A percentile compares a stretch with the other conserved stretches of the same genome.
phyloP scores from a whole-genome alignment of 2,888 invertebrate genomes.

The Cacoxenus indagator region DNA sequence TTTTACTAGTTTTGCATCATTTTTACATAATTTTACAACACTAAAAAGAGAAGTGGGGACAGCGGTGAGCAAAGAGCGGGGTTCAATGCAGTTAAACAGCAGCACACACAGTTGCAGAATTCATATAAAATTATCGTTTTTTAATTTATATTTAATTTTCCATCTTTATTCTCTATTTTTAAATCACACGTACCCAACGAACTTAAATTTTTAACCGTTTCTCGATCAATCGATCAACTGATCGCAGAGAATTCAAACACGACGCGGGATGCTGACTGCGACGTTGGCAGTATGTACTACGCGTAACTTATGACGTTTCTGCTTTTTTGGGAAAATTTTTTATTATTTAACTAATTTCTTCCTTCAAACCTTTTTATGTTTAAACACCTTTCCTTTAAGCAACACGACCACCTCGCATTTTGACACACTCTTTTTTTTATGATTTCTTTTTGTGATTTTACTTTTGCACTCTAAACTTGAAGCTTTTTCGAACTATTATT shows the following conservation, averaged over 20 bases:
- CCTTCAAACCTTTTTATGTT: background rate
- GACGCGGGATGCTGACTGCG: background rate
- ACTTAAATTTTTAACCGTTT: too few species aligned
- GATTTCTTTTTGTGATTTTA: background rate
- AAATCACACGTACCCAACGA: too few species aligned
- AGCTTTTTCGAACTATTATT: background rate
- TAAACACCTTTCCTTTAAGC: background rate
- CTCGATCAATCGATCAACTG: too few species aligned
- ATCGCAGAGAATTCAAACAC: too few species aligned
- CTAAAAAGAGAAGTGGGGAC: slow-evolving; percentile 36
- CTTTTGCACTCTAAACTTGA: background rate
- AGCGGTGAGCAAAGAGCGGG: slow-evolving; percentile 20
- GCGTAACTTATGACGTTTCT: background rate
- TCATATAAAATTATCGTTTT: too few species aligned
- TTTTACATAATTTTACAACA: slow-evolving; percentile 31
- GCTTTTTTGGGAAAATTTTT: too few species aligned
- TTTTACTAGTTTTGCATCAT: slow-evolving; percentile 33
- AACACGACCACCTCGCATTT: background rate
- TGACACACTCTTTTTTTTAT: background rate
- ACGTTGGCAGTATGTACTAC: background rate
- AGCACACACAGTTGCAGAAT: slow-evolving; percentile 24
- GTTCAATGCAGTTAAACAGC: slow-evolving; percentile 32
- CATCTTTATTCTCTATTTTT: too few species aligned
- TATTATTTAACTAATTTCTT: too few species aligned
- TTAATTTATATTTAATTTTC: too few species aligned